Base-by-base conservation (phyloP, 2,888 invertebrate species). In the Tipula lateralis region DNA sequence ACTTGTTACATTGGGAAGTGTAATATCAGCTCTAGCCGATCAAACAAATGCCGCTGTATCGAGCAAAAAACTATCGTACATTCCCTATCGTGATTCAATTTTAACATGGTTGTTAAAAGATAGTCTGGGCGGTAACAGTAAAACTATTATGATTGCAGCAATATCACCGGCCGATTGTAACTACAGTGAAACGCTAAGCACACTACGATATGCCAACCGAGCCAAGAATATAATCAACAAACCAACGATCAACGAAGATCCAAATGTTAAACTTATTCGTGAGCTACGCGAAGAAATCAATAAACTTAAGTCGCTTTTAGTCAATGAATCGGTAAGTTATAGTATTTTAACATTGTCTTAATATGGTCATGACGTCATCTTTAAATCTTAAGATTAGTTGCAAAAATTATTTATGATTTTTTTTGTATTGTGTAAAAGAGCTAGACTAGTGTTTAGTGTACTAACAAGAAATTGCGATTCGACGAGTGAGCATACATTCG, bases 161-260 rank as follows among this genome's bases (percentile, higher is more conserved):
- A 92, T 94, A 87, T 94, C 94, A 0, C 95, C 95, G 0, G 95
- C 95, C 5, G 96, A 96, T 90, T 95, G 95, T 88, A 96, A 97
- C 91, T 96, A 96, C 89, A 95, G 95, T 36, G 97, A 97, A 90
- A 96, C 96, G 0, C 90, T 97, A 36, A 96, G 96, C 84, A 97
- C 97, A 0, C 91, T 97, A 84, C 92, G 96, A 7, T 97, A 97
- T 91, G 96, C 97, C 1, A 96, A 97, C 91, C 92, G 96, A 86
- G 97, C 97, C 29, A 96, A 96, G 91, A 96, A 96, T 89, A 97
- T 97, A 87, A 95, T 96, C 89, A 97, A 97, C 90, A 96, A 96
- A 88, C 96, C 96, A 0, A 96, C 96, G 44, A 95, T 97, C 88
- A 97, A 97, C 89, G 96, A 97, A 89, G 97, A 97, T 90, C 93